Conservation (phyloP, 2,797 vertebrate genomes). For the Malurus leucopterus region DNA sequence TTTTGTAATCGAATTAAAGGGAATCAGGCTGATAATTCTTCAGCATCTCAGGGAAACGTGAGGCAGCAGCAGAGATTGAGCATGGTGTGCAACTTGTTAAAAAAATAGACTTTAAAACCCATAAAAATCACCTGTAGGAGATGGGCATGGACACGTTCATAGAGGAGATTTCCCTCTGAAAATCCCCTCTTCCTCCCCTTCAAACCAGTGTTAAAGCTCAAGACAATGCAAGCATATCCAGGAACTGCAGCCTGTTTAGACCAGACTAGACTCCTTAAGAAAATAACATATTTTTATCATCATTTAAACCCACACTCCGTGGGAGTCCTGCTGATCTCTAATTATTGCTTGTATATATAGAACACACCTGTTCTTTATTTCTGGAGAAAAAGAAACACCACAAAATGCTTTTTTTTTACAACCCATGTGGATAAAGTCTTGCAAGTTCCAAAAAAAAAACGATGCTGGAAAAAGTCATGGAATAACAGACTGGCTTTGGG, state of each 20-base stretch:
- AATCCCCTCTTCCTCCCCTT: background rate
- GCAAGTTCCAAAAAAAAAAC: background rate
- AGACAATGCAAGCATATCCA: background rate
- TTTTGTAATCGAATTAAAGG: background rate
- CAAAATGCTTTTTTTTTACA: background rate
- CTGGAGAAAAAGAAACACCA: background rate
- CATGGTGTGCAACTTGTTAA: background rate
- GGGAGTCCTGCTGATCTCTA: constrained; percentile 12
- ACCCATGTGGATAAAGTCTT: background rate
- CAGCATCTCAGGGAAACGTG: background rate
- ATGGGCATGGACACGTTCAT: background rate
- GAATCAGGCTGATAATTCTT: background rate
- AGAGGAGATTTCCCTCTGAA: background rate
- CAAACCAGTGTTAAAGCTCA: background rate
- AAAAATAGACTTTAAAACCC: background rate
- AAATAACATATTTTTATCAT: background rate
- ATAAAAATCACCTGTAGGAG: background rate
- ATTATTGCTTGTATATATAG: background rate
- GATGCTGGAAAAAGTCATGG: background rate
- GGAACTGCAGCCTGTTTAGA: background rate
- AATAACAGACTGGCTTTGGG: background rate
- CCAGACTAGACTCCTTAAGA: background rate
- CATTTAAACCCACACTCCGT: background rate
- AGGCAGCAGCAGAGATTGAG: background rate
- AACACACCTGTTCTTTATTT: background rate